Base-by-base conservation (phyloP, 2,797 vertebrate species). In the Dryobates pubescens region DNA sequence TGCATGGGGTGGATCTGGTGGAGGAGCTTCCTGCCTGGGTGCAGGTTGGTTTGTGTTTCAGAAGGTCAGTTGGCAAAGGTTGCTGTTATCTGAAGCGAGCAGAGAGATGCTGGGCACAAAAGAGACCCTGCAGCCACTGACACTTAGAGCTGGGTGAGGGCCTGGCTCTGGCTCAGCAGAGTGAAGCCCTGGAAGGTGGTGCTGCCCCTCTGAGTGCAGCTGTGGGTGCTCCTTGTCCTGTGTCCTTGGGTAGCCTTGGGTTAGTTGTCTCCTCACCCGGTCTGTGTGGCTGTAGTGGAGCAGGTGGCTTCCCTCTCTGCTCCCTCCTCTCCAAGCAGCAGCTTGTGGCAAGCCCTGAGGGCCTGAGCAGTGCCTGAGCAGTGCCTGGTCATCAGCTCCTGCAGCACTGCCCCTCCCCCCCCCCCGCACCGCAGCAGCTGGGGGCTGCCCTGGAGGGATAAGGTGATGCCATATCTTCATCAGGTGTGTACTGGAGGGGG, bases 51-150 rank as follows among this genome's bases (percentile, higher is more conserved):
- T 86, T 8, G 1, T 29, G 8, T 88, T 88, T 79, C 61, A 64
- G 88, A 80, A 58, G n/a, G 82, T 94, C 29, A 27, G 53, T 90
- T 95, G 72, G 77, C 94, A 58, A 34, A 84, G 86, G 45, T 62
- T 22, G 10, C 65, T 30, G 20, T 82, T 54, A 32, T 4, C 30
- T 64, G 64, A 49, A 71, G 45, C 9, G 54, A 41, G 36, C 19
- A 17, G 23, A 89, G 75, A 58, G 61, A 10, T 51, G 5, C 7
- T 3, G 51, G 71, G 14, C 9, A 6, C 2, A 3, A 7, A 45
- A 38, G 62, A 72, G 57, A 30, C 59, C 7, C 56, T 26, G 63
- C 24, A 47, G 83, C 49, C 2, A 32, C 36, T 53, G 54, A 38
- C 10, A 16, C 59, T 54, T 36, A n/a, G 32, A 24, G 5, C 14